Evolutionary conservation across 2,113 vertebrate genomes (phyloP), one percentile per base, ranked within the genome.

Genomic region (Melanotaenia duboulayi): DNA sequence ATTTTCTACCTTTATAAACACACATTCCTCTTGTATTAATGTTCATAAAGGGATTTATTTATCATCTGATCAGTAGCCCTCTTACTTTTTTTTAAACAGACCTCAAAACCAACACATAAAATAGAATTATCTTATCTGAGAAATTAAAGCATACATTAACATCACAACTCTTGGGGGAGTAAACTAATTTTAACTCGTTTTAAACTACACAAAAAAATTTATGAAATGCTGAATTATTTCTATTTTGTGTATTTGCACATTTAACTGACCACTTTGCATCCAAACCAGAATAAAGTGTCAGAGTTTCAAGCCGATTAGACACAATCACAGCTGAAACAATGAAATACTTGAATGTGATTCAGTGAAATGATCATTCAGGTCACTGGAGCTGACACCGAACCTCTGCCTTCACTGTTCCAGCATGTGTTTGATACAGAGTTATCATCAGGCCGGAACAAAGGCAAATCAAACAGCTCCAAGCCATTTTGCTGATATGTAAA

Each of bases 401-500:
- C 57, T 65, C 69, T 66, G 62, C 68, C 77, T 80, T 64, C 74
- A 63, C 62, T 60, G 79, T 85, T 86, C 81, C 81, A 82, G 87
- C 78, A 81, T 52, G 78, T 61, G 61, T 80, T 86, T 86, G 83
- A 89, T 90, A 60, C 56, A 28, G 71, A 76, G 66, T 80, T 85
- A 78, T 84, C 78, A 86, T 88, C 70, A 72, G 71, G 72, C 58
- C 59, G 76, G 75, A 89, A 88, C 90, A 91, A 89, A 85, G 58
- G 76, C 78, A 76, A 85, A 91, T 91, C 74, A 91, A 89, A 89
- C 72, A 3, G 62, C 72, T 49, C 81, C 56, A 68, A 71, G 78
- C 62, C 73, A 65, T 85, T 91, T 72, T 87, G 88, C 88, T 90
- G 88, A 91, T 85, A 90, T 87, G 85, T 74, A 88, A 85, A 87